These are phyloP conservation scores for Threskiornis aethiopicus DNA, from an alignment of 2,797 vertebrate genomes.

Conservation along the genomic window DNA sequence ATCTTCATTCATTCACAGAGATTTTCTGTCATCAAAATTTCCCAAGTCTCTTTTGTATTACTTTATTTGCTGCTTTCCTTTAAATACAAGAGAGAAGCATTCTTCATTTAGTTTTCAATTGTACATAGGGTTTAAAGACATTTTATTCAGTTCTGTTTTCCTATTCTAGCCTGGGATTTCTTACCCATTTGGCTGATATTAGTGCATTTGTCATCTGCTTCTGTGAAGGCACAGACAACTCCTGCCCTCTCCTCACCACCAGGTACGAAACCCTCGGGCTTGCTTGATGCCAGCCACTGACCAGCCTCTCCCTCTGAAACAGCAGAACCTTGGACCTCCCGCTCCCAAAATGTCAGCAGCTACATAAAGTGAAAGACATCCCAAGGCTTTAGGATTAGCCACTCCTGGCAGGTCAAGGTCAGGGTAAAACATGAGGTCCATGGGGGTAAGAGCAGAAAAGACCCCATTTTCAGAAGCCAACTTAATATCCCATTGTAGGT, in stretches of 20 bases:
- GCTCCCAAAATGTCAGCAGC: background rate
- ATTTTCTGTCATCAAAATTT: background rate
- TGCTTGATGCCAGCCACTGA: background rate
- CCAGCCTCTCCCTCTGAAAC: background rate
- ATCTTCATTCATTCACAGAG: background rate
- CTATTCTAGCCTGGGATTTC: background rate
- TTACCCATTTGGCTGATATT: background rate
- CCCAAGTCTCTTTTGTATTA: too few species aligned
- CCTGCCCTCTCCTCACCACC: background rate
- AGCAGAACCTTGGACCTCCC: background rate
- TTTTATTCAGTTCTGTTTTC: background rate
- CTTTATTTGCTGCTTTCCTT: background rate
- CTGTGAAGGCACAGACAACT: background rate
- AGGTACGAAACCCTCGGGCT: background rate
- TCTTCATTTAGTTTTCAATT: background rate
- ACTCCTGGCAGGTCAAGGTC: background rate
- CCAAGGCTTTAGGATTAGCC: background rate
- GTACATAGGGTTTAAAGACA: rapidly evolving
- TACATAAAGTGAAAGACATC: background rate
- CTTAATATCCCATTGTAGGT: background rate
- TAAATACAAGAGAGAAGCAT: too few species aligned
- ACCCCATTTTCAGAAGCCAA: background rate
- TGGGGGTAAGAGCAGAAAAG: background rate
- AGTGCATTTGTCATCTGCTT: background rate
- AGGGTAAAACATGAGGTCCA: background rate